phyloP scores from a whole-genome alignment of 2,113 vertebrate genomes.

The Vulpes ferrilata region DNA sequence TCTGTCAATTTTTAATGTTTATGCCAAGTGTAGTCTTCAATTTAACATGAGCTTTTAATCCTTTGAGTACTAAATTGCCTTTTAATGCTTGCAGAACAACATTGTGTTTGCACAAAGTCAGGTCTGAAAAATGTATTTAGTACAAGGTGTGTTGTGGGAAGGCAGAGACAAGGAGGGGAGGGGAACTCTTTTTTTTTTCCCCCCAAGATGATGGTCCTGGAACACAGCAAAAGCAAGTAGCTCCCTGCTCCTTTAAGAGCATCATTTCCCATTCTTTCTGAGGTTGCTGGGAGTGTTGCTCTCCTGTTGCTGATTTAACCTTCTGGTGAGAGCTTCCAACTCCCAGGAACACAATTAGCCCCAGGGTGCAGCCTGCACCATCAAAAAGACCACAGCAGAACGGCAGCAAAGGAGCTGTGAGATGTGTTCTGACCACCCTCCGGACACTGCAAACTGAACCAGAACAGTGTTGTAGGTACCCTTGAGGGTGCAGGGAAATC shows the following conservation, averaged over 20 bases:
- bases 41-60: constrained; percentile 99
- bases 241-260: constrained; percentile 63
- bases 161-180: constrained; percentile 66
- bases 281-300: constrained; percentile 57
- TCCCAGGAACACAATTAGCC: constrained; percentile 52
- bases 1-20: constrained; percentile 98
- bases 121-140: constrained; percentile 94
- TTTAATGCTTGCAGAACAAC: constrained; percentile 96
- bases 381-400: background rate
- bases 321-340: constrained; percentile 29
- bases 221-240: constrained; percentile 49
- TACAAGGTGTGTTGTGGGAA: constrained; percentile 85
- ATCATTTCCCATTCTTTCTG: constrained; percentile 74
- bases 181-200: constrained; percentile 48
- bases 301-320: constrained; percentile 68
- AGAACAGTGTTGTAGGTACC: background rate
- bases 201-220: constrained; percentile 64
- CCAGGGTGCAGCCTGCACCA: background rate
- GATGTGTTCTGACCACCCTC: background rate
- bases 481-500: background rate
- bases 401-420: background rate
- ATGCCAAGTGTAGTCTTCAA: constrained; percentile 97
- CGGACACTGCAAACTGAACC: rapidly evolving
- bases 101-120: constrained; percentile 94
- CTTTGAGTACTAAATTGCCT: constrained; percentile 97